These are phyloP conservation scores for Salarias fasciatus DNA, from an alignment of 2,797 vertebrate species.

Conservation along the genomic window DNA sequence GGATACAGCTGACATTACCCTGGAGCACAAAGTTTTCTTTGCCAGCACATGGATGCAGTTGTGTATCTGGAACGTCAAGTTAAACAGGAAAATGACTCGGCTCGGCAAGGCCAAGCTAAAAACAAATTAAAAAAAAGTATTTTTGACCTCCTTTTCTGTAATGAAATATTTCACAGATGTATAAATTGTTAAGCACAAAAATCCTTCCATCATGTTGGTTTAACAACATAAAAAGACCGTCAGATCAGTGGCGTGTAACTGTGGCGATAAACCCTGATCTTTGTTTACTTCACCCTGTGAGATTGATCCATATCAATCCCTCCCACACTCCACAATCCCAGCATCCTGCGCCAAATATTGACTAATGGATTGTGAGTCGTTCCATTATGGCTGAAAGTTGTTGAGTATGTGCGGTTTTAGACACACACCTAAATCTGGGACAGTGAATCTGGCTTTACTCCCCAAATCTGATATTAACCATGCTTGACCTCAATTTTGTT, in stretches of 20 bases:
- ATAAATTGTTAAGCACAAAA: constrained; percentile 3
- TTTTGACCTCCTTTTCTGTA: background rate
- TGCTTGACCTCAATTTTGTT: constrained; percentile 55
- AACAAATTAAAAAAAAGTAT: background rate
- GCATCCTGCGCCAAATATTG: constrained; percentile 46
- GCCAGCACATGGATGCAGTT: constrained; percentile 4
- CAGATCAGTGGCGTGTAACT: constrained; percentile 44
- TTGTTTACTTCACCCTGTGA: constrained; percentile 59
- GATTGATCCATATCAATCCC: constrained; percentile 63
- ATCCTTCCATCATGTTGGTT: constrained; percentile 22
- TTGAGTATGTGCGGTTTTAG: constrained; percentile 22
- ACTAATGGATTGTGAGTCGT: constrained; percentile 47
- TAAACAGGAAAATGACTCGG: background rate
- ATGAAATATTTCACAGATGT: constrained; percentile 11
- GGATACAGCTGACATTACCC: constrained; percentile 10
- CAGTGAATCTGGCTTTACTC: constrained; percentile 43
- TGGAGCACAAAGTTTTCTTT: constrained; percentile 6
- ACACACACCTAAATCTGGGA: constrained; percentile 42
- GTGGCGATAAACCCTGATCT: constrained; percentile 53
- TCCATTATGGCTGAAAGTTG: constrained; percentile 38
- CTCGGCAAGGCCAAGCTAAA: background rate
- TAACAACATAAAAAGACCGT: constrained; percentile 38
- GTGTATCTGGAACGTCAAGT: constrained; percentile 3
- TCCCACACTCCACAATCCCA: constrained; percentile 43
- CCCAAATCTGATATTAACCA: constrained; percentile 52